Base-by-base conservation (phyloP, 2,888 invertebrate species). In the Suillia variegata region DNA sequence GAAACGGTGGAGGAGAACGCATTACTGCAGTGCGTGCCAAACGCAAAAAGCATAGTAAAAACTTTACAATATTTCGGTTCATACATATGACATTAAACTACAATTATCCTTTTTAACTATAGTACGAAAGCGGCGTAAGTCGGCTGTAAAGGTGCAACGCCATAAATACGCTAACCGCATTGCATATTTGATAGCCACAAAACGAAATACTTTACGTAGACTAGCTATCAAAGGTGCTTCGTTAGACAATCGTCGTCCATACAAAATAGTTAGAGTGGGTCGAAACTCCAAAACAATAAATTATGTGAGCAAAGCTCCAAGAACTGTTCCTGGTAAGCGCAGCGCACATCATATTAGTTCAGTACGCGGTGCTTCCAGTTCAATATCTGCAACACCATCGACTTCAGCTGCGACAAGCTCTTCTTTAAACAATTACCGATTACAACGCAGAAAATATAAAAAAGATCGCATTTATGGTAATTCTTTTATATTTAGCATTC, bases 121-220 rank as follows among this genome's bases (percentile, higher is more conserved):
- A 13, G 20, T 76, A 33, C 69, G 78, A 20, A 83, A 83, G 51
- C 82, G 82, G 1, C 78, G 73, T 26, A 83, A 85, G 56, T 84
- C 83, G 20, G 70, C 60, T 77, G 77, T 60, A 71, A 83, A 68
- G 67, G 74, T 78, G 34, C 83, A 82, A 67, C 77, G 80, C 13
- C 68, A 72, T 42, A 74, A 87, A 34, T 87, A 86, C 55, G 85
- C 87, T 0, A 91, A 90, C 78, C 85, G 90, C 63, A 87, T 92
- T 70, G 89, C 90, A 18, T 88, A 89, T 66, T 80, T 92, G 52
- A 90, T 92, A 58, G 88, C 90, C 2, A 87, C 89, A 63, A 88
- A 91, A 57, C 86, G 90, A 53, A 85, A 87, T 49, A 88, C 89
- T 57, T 82, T 89, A 38, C 83, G 87, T 53, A 87, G 88, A 62